These are phyloP conservation scores for Zaprionus taronus DNA, from an alignment of 1,140 invertebrate species.

Conservation along the genomic window DNA sequence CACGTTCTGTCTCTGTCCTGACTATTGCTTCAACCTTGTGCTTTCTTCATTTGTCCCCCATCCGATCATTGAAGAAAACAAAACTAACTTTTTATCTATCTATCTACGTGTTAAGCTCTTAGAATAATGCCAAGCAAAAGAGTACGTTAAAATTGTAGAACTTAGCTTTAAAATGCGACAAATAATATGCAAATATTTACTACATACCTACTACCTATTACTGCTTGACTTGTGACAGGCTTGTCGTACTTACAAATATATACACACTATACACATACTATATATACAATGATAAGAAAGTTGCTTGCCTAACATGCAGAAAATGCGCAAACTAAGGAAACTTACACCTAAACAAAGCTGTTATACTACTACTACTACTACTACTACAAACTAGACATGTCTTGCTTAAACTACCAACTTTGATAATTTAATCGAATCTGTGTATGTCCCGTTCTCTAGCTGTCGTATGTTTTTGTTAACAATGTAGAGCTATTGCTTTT, in stretches of 20 bases:
- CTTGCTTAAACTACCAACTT: slow-evolving; percentile 48
- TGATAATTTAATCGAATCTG: slow-evolving; percentile 51
- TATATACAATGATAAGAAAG: slow-evolving; percentile 58
- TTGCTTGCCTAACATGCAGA: slow-evolving; percentile 65
- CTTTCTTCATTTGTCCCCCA: slow-evolving; percentile 32
- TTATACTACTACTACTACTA: slow-evolving; percentile 12
- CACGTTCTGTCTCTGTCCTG: slow-evolving; percentile 31
- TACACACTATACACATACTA: not conserved
- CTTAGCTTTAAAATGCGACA: slow-evolving; percentile 67
- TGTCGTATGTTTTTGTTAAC: slow-evolving; percentile 73
- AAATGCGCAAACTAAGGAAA: slow-evolving; percentile 48
- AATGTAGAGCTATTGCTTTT: slow-evolving; percentile 62
- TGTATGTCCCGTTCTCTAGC: slow-evolving; percentile 65
- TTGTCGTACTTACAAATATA: slow-evolving; percentile 26
- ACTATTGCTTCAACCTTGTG: slow-evolving; percentile 10
- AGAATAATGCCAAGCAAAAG: slow-evolving; percentile 71
- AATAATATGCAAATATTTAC: slow-evolving; percentile 29
- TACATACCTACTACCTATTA: slow-evolving; percentile 22
- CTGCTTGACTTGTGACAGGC: slow-evolving; percentile 54
- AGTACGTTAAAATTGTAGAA: slow-evolving; percentile 72
- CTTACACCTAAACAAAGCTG: slow-evolving; percentile 6
- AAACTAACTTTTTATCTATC: slow-evolving; percentile 12
- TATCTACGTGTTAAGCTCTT: slow-evolving; percentile 65
- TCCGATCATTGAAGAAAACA: slow-evolving; percentile 10
- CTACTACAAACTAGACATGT: slow-evolving; percentile 39